phyloP scores from a whole-genome alignment of 2,888 invertebrate genomes.

The Chrysolina oricalcia region DNA sequence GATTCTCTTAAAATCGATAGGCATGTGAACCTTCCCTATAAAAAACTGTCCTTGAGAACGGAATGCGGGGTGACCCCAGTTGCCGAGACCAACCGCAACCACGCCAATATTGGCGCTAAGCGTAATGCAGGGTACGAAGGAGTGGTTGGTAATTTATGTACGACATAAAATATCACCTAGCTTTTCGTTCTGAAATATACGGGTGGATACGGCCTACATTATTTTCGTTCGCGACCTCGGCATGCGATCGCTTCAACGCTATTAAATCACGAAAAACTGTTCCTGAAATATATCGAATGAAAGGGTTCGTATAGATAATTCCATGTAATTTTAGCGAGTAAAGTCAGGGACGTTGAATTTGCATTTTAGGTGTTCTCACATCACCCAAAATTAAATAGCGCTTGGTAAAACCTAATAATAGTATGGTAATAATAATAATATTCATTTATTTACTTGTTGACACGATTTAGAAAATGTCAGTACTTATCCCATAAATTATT shows the following conservation, averaged over 20 bases:
- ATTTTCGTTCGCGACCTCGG: slow-evolving; percentile 20
- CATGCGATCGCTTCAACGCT: slow-evolving; percentile 10
- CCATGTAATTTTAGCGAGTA: neutral
- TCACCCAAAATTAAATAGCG: no score
- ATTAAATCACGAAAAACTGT: slow-evolving; percentile 7
- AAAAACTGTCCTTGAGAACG: slow-evolving; percentile 32
- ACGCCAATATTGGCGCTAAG: slow-evolving; percentile 53
- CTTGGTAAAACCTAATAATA: no score
- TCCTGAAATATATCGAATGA: slow-evolving; percentile 8
- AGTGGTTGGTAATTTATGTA: slow-evolving; percentile 55
- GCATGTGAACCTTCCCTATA: neutral
- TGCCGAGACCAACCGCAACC: slow-evolving; percentile 52
- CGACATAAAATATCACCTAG: slow-evolving; percentile 45
- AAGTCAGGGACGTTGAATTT: neutral
- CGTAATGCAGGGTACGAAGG: slow-evolving; percentile 52
- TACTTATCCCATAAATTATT: no score
- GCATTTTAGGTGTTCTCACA: no score
- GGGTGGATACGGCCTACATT: slow-evolving; percentile 30
- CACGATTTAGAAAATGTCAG: no score
- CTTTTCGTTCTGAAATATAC: slow-evolving; percentile 38
- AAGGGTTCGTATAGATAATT: neutral
- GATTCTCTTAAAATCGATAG: no score
- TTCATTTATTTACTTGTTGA: no score
- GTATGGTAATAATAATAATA: no score
- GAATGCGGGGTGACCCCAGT: slow-evolving; percentile 20